Percentiles rank a stretch among this genome's conserved stretches.
These are phyloP conservation scores for Chiloscyllium punctatum DNA, from an alignment of 2,797 vertebrate genomes.

Conservation along the genomic window DNA sequence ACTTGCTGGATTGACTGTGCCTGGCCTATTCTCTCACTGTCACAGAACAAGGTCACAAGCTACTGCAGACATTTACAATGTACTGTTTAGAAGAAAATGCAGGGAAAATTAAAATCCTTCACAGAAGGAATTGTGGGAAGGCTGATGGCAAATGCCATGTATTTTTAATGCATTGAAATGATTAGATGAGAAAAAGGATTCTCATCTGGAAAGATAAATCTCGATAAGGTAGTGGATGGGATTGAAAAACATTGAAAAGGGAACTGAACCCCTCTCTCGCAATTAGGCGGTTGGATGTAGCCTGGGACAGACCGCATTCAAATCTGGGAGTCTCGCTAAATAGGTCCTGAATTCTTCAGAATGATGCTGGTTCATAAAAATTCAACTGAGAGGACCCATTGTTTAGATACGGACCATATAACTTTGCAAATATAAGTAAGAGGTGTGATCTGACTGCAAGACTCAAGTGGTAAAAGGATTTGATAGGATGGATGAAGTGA, in stretches of 20 bases:
- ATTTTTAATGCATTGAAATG: background rate
- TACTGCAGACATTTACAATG: background rate
- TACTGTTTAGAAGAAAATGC: background rate
- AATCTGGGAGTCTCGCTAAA: background rate
- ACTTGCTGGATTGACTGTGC: background rate
- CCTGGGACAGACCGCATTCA: background rate
- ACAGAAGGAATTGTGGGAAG: background rate
- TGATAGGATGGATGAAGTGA: background rate
- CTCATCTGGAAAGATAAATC: background rate
- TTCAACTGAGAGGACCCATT: too few species aligned
- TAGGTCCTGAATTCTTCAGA: background rate
- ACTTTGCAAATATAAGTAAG: too few species aligned
- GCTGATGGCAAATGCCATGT: too few species aligned
- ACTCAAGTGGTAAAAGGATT: background rate
- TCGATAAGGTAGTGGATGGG: background rate
- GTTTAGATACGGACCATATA: background rate
- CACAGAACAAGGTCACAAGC: background rate
- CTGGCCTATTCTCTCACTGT: too few species aligned
- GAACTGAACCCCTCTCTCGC: background rate
- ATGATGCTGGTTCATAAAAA: background rate
- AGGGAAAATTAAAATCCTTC: background rate
- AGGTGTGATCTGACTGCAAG: background rate
- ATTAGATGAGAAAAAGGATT: background rate
- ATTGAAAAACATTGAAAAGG: background rate
- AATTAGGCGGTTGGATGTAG: background rate